Evolutionary conservation across 2,113 vertebrate species (phyloP), one percentile per base, ranked within the genome.

Genomic region (Anser brachyrhynchus): DNA sequence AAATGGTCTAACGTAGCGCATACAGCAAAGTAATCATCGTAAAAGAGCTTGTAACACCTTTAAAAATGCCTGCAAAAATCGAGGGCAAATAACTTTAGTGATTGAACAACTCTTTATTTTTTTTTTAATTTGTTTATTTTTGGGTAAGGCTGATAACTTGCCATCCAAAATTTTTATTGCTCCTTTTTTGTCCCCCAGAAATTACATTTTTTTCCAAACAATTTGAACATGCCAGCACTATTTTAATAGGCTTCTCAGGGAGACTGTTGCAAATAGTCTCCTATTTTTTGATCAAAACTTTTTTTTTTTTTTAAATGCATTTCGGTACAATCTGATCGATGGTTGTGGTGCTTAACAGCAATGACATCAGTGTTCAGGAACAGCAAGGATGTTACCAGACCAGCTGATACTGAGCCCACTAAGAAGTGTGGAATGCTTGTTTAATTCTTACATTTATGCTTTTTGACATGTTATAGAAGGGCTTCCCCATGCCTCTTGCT

Each of bases 391-490:
- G 46, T 65, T 70, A 70, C 73, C 39, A 76, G 80, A 61, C 39
- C 62, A 49, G 1, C 9, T 57, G 49, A 11, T 1, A 8, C 62
- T 76, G 49, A 2, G 10, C 51, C 41, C 0, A 3, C n/a, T 62
- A 15, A 87, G 23, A 66, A 61, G 31, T 11, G n/a, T 70, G 57
- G 65, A 52, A n/a, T 79, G 37, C 67, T 84, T 39, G 6, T 79
- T 74, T 7, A 35, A 21, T 39, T 86, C 33, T 35, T 35, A 35
- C 35, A 35, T 35, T 80, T 81, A 31, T 15, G 52, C 18, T 61
- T 95, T 91, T 72, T 76, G 44, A 39, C 44, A 62, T 43, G 18
- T 89, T 12, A 51, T 28, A 39, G 20, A 7, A 49, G 12, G 21
- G 9, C 31, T 90, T 92, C 35, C 16, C 29, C 14, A 0, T 59